phyloP scores from a whole-genome alignment of 2,888 invertebrate species.

The Allophyes oxyacanthae region DNA sequence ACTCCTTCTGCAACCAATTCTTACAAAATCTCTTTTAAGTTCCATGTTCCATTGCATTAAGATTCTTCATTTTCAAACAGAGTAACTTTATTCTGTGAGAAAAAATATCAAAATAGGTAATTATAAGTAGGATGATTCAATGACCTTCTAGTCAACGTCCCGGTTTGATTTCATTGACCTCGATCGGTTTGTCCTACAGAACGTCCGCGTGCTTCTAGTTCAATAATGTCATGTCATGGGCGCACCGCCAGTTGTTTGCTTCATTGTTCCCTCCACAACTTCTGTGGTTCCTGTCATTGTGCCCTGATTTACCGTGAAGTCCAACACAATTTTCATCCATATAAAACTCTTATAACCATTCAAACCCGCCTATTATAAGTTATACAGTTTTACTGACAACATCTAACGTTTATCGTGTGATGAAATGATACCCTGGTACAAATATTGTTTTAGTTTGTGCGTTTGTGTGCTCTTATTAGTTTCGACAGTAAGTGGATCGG shows the following conservation, averaged over 20 bases:
- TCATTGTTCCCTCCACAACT: slow-evolving; percentile 76
- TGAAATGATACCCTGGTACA: slow-evolving; percentile 77
- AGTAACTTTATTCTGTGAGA: too few species aligned
- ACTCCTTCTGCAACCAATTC: too few species aligned
- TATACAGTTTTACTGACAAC: slow-evolving; percentile 62
- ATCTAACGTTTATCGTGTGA: slow-evolving; percentile 61
- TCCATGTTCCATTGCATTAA: too few species aligned
- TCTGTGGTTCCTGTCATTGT: slow-evolving; percentile 88
- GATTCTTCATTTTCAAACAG: too few species aligned
- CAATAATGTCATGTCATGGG: slow-evolving; percentile 83
- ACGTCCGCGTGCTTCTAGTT: slow-evolving; percentile 64
- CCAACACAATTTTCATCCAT: slow-evolving; percentile 77
- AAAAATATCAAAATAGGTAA: not conserved
- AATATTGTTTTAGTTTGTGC: slow-evolving; percentile 63
- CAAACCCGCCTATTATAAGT: slow-evolving; percentile 72
- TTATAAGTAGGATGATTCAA: slow-evolving; percentile 51
- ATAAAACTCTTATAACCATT: slow-evolving; percentile 82
- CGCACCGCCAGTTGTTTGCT: slow-evolving; percentile 65
- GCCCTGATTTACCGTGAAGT: slow-evolving; percentile 83
- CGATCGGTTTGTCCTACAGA: slow-evolving; percentile 67
- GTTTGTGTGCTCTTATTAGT: slow-evolving; percentile 71
- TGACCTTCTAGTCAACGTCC: slow-evolving; percentile 73
- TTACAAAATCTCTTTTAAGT: too few species aligned
- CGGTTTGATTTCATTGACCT: slow-evolving; percentile 76
- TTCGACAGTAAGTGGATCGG: slow-evolving; percentile 71